phyloP scores from a whole-genome alignment of 2,113 vertebrate species.

The Melanerpes formicivorus region DNA sequence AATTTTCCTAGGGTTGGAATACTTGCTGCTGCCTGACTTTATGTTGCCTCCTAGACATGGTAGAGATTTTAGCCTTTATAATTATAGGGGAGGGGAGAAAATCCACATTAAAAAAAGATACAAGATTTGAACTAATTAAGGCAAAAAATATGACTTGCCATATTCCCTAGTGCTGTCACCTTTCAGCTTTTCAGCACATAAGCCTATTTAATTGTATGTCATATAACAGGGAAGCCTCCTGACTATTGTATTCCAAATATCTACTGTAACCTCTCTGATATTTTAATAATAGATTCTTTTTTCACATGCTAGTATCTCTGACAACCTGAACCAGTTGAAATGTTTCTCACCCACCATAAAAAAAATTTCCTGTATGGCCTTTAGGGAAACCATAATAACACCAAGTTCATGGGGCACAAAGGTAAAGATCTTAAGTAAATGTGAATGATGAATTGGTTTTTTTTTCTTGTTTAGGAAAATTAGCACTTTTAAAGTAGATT shows the following conservation, averaged over 20 bases:
- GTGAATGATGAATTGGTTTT: neutral
- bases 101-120: neutral
- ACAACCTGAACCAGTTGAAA: neutral
- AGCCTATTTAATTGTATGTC: conserved; percentile 7
- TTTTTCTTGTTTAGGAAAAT: neutral
- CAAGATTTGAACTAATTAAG: neutral
- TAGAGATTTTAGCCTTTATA: neutral
- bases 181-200: neutral
- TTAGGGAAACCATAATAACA: neutral
- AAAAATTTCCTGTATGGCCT: neutral
- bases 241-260: neutral
- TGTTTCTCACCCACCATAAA: neutral
- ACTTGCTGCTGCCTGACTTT: neutral
- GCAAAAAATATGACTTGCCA: neutral
- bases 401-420: neutral
- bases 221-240: neutral
- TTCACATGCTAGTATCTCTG: neutral
- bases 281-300: neutral
- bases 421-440: neutral
- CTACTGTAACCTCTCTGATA: neutral
- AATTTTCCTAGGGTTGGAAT: neutral
- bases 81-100: accelerated
- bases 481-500: neutral
- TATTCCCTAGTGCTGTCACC: neutral
- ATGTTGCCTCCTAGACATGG: neutral